Evolutionary conservation across 2,888 invertebrate species (phyloP), one percentile per base, ranked within the genome.

Genomic region (Drosophila meridionalis): DNA sequence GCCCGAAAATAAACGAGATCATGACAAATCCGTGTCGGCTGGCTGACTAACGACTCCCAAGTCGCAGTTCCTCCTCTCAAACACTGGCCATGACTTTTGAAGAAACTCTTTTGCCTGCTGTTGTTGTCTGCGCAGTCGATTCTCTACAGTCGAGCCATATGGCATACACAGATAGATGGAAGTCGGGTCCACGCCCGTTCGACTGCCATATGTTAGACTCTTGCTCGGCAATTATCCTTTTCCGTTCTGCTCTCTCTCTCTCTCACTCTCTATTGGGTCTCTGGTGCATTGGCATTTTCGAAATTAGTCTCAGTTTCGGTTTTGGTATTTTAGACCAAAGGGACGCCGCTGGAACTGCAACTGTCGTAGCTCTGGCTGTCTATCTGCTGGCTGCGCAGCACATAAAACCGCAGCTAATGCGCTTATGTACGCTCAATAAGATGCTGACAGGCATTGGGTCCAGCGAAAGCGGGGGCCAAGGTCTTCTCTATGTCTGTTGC

Each of bases 361-460:
- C 55, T 55, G 53, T 14, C 64, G 71, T 50, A 30, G 14, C 40
- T 47, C 30, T 38, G 43, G 26, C 8, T 38, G 42, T 20, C 42
- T 77, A 66, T 56, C 74, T 61, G 28, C 53, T 70, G 56, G 70
- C 76, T 80, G 64, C 58, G 63, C 63, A 45, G 67, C 71, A 80
- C 50, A 81, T 48, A 56, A 80, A 79, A 83, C 83, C 86, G 87
- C 87, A 87, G 81, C 89, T 87, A 89, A 87, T 89, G 83, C 72
- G 87, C 77, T 87, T 89, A 87, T 78, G 76, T 70, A 67, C 76
- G 87, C 89, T 87, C 87, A 89, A 89, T 86, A 82, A 86, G 87
- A 87, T 74, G 89, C 79, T 89, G 87, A 89, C 85, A 87, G 84
- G 67, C 78, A 69, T 76, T 80, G 47, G 76, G 78, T 26, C 12